Percentiles rank a stretch among this genome's conserved stretches.
Evolutionary conservation across 2,888 invertebrate species (phyloP).

Genomic region (Drosophila testacea): DNA sequence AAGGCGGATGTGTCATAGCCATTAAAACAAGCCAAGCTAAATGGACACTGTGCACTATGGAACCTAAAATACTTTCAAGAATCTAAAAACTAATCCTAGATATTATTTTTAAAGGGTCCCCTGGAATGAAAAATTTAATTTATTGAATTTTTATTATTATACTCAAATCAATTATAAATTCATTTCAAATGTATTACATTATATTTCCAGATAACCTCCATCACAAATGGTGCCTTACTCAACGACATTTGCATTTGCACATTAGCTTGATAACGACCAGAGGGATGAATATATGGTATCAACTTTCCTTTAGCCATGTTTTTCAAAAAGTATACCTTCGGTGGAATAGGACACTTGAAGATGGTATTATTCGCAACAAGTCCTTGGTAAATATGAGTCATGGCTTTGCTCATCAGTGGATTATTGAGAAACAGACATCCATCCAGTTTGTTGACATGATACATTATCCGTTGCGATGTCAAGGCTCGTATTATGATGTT

Average conservation of each 20-base stretch:
- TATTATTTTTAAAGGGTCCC: too few relatives aligned
- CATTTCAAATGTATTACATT: conserved; percentile 6
- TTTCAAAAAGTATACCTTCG: conserved; percentile 32
- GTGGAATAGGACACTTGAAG: conserved; percentile 41
- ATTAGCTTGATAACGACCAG: conserved; percentile 26
- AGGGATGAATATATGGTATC: conserved; percentile 28
- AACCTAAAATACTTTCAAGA: too few relatives aligned
- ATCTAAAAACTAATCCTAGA: too few relatives aligned
- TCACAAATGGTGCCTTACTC: background rate
- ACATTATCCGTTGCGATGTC: conserved; percentile 23
- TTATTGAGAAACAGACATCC: conserved; percentile 47
- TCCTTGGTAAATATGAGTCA: conserved; percentile 6
- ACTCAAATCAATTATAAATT: too few relatives aligned
- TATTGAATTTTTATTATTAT: too few relatives aligned
- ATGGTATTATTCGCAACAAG: conserved; percentile 30
- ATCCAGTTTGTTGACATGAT: conserved; percentile 26
- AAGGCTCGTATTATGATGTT: conserved; percentile 15
- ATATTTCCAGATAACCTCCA: conserved; percentile 46
- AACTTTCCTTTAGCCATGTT: conserved; percentile 8
- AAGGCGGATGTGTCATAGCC: conserved; percentile 32
- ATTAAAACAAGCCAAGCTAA: conserved; percentile 22
- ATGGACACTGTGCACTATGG: conserved; percentile 19
- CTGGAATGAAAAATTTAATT: too few relatives aligned
- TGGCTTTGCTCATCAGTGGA: conserved; percentile 25
- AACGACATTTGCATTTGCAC: conserved; percentile 4